A percentile compares a stretch with the other conserved stretches of the same genome.
Conservation (phyloP, 2,888 invertebrate species). For the Melanostoma mellinum region DNA sequence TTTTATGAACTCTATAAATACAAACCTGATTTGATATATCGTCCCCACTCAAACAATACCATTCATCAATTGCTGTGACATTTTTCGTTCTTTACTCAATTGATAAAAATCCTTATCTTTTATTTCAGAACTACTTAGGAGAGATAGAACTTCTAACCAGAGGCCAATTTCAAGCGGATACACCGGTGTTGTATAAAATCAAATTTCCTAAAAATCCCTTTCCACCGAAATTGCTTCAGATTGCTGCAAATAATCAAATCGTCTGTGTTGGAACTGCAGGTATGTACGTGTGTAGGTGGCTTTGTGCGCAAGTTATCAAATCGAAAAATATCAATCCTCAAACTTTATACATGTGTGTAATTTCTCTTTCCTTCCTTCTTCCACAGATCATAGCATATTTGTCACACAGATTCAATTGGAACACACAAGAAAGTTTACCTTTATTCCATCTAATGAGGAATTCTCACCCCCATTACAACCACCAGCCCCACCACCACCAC, state of each 20-base stretch:
- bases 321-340: slow-evolving; percentile 15
- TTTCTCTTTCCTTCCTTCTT: background rate
- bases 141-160: slow-evolving; percentile 83
- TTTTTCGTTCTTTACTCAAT: slow-evolving; percentile 5
- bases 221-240: slow-evolving; percentile 84
- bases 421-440: slow-evolving; percentile 79
- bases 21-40: too few relatives aligned
- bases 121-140: slow-evolving; percentile 84
- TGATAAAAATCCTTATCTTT: slow-evolving; percentile 12
- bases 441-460: slow-evolving; percentile 74
- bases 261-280: slow-evolving; percentile 85
- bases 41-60: too few relatives aligned
- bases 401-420: slow-evolving; percentile 80
- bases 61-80: background rate
- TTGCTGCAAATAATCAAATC: slow-evolving; percentile 84
- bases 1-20: too few relatives aligned
- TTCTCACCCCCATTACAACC: slow-evolving; percentile 36
- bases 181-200: slow-evolving; percentile 83
- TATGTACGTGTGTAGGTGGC: slow-evolving; percentile 82
- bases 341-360: background rate
- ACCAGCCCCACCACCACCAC: slow-evolving; percentile 42
- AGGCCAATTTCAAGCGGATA: slow-evolving; percentile 78
- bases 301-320: slow-evolving; percentile 22
- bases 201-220: slow-evolving; percentile 85
- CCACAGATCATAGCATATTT: slow-evolving; percentile 78